Evolutionary conservation across 2,888 invertebrate genomes (phyloP), one percentile per base, ranked within the genome.

Genomic region (Limnephilus auricula): DNA sequence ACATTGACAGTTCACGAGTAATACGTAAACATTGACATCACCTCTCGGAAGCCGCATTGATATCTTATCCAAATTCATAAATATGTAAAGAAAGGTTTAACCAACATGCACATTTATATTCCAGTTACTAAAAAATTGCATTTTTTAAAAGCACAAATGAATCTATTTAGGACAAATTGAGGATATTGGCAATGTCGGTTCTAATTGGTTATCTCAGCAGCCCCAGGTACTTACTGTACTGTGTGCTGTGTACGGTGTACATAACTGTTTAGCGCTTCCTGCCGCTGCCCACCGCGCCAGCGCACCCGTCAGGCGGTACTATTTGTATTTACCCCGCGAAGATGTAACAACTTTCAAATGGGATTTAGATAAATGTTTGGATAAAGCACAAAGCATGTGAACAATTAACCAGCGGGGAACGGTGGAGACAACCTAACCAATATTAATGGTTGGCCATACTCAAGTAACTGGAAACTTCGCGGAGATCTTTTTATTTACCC

Each of bases 301-400:
- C 50, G 50, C 3, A 50, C 50, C 65, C 25, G 65, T 65, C 65
- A 65, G 65, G n/a, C 65, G 65, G 25, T n/a, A 65, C 50, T 15
- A 18, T 15, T 15, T 15, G 15, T 15, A 45, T 92, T 92, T 92
- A 92, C 92, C 89, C 86, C 78, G 91, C 85, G 90, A 90, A 90
- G 91, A 89, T 89, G 91, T 91, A 91, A 90, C 91, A 92, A 92
- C 86, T 92, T 91, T 79, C 90, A 91, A 92, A 91, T 92, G 92
- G 93, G 93, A 93, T 93, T 93, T 93, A 93, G 93, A 93, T 93
- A 93, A 93, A 93, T 93, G 92, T 92, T 91, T 89, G 91, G 93
- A 93, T 93, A 92, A 93, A 93, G 92, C 93, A 87, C 90, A 92
- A 92, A 91, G 92, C 93, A 90, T 93, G 93, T 93, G 93, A 93